phyloP scores from a whole-genome alignment of 2,113 vertebrate species.

The Gopherus evgoodei region DNA sequence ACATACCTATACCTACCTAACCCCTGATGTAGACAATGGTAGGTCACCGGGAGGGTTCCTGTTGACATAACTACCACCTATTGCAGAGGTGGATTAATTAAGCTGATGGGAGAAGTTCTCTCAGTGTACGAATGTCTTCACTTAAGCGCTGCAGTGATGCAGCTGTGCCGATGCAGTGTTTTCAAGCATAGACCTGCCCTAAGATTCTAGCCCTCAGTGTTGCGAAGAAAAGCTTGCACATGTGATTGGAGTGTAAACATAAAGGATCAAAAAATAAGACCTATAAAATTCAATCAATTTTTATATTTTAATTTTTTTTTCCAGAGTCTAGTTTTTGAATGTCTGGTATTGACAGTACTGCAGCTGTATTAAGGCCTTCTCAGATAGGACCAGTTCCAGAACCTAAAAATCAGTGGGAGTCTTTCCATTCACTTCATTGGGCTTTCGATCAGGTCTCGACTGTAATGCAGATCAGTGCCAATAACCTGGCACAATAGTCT shows the following conservation, averaged over 20 bases:
- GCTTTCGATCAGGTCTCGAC: neutral
- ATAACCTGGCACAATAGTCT: neutral
- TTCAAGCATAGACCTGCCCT: neutral
- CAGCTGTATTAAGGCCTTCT: accelerated
- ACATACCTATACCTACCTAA: neutral
- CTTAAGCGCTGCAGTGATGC: neutral
- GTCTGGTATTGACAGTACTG: neutral
- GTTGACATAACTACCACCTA: neutral
- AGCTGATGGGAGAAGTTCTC: neutral
- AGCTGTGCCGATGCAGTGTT: neutral
- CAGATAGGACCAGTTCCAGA: neutral
- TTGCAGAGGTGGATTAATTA: neutral
- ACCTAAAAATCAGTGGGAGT: neutral
- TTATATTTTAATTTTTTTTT: neutral
- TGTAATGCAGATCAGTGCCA: neutral
- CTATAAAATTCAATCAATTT: neutral
- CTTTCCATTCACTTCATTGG: neutral
- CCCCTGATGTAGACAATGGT: neutral
- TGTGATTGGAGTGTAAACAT: neutral
- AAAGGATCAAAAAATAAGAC: neutral
- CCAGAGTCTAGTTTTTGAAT: accelerated
- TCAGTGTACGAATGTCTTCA: neutral
- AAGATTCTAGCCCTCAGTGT: neutral
- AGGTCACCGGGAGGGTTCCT: neutral
- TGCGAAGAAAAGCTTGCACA: neutral